Percentiles rank a stretch among this genome's conserved stretches.
phyloP scores from a whole-genome alignment of 2,797 vertebrate genomes.

The Cebuella pygmaea region DNA sequence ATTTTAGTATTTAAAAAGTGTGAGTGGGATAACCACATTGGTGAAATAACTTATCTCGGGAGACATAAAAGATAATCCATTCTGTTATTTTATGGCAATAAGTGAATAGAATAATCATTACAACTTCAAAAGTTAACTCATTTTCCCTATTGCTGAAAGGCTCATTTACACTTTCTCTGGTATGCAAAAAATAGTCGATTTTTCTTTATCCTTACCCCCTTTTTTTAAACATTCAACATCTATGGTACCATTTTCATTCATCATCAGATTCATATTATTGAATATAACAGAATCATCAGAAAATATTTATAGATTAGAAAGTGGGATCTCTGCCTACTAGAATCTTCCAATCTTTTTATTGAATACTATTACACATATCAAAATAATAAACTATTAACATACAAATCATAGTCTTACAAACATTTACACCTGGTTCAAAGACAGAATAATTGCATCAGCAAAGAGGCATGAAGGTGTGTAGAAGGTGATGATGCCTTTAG shows the following conservation, averaged over 20 bases:
- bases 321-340: background rate
- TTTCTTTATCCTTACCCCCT: background rate
- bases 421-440: background rate
- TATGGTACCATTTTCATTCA: background rate
- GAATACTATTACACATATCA: slow-evolving; percentile 13
- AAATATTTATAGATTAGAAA: background rate
- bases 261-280: background rate
- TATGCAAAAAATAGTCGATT: background rate
- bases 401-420: slow-evolving; percentile 13
- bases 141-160: background rate
- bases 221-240: background rate
- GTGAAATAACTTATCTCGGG: background rate
- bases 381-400: background rate
- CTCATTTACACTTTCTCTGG: background rate
- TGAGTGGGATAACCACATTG: background rate
- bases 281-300: slow-evolving; percentile 3
- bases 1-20: background rate
- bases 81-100: slow-evolving; percentile 13
- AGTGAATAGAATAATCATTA: slow-evolving; percentile 16
- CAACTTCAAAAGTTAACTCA: background rate
- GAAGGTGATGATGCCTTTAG: background rate
- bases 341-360: background rate
- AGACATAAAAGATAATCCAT: background rate
- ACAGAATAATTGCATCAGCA: background rate
- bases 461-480: background rate